Conservation (phyloP, 2,888 invertebrate species). For the Ophion slaviceki region DNA sequence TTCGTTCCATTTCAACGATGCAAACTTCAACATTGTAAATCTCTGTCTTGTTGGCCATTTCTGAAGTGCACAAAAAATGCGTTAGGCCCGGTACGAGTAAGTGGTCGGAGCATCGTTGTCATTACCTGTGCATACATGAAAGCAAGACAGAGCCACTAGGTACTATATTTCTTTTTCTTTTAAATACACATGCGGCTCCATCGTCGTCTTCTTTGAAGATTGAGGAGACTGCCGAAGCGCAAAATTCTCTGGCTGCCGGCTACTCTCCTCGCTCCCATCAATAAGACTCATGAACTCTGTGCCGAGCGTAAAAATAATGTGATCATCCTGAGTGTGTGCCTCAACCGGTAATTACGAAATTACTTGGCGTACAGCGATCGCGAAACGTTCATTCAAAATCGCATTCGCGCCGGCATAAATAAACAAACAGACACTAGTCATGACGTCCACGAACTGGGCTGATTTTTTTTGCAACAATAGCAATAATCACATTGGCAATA, state of each 20-base stretch:
- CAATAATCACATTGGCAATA: not conserved
- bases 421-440: not conserved
- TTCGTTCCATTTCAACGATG: not conserved
- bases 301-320: constrained; percentile 14
- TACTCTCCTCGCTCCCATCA: not conserved
- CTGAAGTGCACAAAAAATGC: constrained; percentile 19
- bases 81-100: constrained; percentile 14
- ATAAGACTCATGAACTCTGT: not conserved
- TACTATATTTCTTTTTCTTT: constrained; percentile 6
- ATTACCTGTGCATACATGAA: constrained; percentile 33
- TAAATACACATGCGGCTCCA: constrained; percentile 30
- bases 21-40: not conserved
- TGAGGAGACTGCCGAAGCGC: constrained; percentile 26
- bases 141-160: constrained; percentile 16
- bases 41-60: not conserved
- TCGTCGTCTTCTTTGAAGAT: constrained; percentile 35
- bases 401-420: constrained; percentile 15
- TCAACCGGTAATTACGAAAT: constrained; percentile 13
- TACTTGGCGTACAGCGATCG: not conserved
- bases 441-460: constrained; percentile 8
- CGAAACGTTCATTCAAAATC: constrained; percentile 29
- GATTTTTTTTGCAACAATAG: not conserved
- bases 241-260: not conserved
- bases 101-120: constrained; percentile 1
- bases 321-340: not conserved